phyloP scores from a whole-genome alignment of 2,113 vertebrate genomes.

The Albula goreensis region DNA sequence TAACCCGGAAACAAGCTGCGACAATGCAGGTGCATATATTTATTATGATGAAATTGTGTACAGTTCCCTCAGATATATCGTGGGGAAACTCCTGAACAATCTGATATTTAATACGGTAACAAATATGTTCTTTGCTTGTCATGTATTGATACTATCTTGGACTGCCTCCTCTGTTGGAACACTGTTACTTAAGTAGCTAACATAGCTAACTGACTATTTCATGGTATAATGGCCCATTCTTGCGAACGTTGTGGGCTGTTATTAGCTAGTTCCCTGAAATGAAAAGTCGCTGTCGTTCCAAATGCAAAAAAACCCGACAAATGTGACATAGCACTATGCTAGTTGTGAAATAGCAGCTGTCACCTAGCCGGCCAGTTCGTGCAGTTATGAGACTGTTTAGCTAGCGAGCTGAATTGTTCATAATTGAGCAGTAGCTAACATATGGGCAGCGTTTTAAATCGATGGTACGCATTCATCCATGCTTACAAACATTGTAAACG shows the following conservation, averaged over 20 bases:
- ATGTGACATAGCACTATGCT: too few species aligned
- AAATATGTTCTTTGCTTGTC: background rate
- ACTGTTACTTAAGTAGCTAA: background rate
- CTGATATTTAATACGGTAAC: background rate
- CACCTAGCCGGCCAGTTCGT: too few species aligned
- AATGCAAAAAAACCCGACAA: too few species aligned
- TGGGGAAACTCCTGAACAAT: background rate
- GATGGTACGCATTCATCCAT: background rate
- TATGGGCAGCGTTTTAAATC: background rate
- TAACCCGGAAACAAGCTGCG: slow-evolving; percentile 46
- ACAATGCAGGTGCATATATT: slow-evolving; percentile 42
- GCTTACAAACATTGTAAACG: background rate
- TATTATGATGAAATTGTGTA: slow-evolving; percentile 9
- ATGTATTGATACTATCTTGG: background rate
- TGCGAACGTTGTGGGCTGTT: background rate
- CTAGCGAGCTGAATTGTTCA: background rate
- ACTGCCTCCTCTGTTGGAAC: background rate
- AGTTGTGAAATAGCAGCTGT: too few species aligned
- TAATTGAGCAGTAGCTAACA: background rate
- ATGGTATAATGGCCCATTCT: background rate
- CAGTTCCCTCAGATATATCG: background rate
- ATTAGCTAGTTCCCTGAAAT: background rate
- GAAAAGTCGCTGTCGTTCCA: too few species aligned
- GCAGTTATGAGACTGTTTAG: too few species aligned
- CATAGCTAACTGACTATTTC: background rate